phyloP scores from a whole-genome alignment of 2,113 vertebrate species.

The Amblyornis subalaris region DNA sequence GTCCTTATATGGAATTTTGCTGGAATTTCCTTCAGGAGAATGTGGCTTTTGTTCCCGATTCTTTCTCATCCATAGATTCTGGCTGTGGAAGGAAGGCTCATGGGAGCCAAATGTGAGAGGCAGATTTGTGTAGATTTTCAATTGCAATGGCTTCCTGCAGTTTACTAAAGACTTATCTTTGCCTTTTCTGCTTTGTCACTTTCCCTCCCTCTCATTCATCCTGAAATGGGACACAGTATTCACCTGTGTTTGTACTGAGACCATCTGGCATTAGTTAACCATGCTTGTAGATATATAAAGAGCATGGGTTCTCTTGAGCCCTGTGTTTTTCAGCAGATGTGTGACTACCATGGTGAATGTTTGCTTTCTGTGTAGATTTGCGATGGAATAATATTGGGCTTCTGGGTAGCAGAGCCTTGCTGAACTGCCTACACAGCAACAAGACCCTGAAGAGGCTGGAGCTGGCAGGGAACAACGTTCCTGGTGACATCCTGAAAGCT shows the following conservation, averaged over 20 bases:
- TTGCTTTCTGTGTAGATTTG: conserved; percentile 77
- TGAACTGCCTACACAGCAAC: conserved; percentile 85
- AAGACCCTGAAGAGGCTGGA: conserved; percentile 79
- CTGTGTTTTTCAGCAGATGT: background rate
- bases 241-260: background rate
- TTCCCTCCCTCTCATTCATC: background rate
- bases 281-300: background rate
- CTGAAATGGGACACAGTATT: background rate
- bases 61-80: background rate
- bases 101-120: background rate
- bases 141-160: background rate
- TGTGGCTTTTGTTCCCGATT: background rate
- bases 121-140: background rate
- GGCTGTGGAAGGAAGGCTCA: background rate
- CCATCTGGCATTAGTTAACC: background rate
- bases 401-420: conserved; percentile 85
- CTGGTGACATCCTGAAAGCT: conserved; percentile 85
- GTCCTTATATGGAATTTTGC: background rate
- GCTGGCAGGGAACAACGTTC: conserved; percentile 91
- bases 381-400: conserved; percentile 95
- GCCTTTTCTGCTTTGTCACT: background rate
- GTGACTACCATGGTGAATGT: background rate
- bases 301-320: background rate
- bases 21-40: background rate
- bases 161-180: background rate